Evolutionary conservation across 1,140 invertebrate genomes (phyloP).

Genomic region (Penaeus indicus): DNA sequence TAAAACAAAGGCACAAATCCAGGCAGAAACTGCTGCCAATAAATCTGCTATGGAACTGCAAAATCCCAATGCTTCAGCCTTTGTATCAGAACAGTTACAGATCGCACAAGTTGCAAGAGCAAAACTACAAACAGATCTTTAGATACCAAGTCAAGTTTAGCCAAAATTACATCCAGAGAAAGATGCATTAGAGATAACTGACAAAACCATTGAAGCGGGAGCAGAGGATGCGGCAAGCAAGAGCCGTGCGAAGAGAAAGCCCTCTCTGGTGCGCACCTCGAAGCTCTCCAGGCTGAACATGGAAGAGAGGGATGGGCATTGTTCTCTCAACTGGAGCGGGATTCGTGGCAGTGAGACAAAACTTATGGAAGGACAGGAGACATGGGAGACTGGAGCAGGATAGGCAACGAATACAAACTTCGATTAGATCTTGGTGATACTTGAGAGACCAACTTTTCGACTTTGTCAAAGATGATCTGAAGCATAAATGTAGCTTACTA

Average conservation of each 20-base stretch:
- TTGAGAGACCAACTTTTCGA: slow-evolving; percentile 57
- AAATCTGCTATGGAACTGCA: slow-evolving; percentile 34
- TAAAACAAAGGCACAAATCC: slow-evolving; percentile 21
- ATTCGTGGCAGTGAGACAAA: slow-evolving; percentile 26
- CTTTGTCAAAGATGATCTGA: slow-evolving; percentile 45
- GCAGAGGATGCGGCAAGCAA: slow-evolving; percentile 54
- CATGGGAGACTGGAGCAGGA: slow-evolving; percentile 61
- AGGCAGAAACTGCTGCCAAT: slow-evolving; percentile 36
- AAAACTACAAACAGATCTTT: slow-evolving; percentile 51
- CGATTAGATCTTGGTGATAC: slow-evolving; percentile 50
- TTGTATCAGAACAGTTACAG: slow-evolving; percentile 58
- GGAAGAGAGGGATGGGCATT: slow-evolving; percentile 55
- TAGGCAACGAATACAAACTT: slow-evolving; percentile 48
- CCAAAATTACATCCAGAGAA: slow-evolving; percentile 45
- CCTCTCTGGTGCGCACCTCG: slow-evolving; percentile 48
- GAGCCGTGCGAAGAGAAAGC: slow-evolving; percentile 56
- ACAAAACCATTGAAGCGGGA: slow-evolving; percentile 40
- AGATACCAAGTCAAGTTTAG: slow-evolving; percentile 32
- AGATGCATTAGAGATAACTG: slow-evolving; percentile 45
- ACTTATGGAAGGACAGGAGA: slow-evolving; percentile 46
- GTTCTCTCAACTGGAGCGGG: slow-evolving; percentile 49
- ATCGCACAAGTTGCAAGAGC: slow-evolving; percentile 44
- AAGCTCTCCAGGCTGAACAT: slow-evolving; percentile 58
- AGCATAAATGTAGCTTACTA: slow-evolving; percentile 36
- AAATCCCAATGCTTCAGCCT: slow-evolving; percentile 10